Conservation (phyloP, 2,113 vertebrate genomes). For the Misgurnus anguillicaudatus region DNA sequence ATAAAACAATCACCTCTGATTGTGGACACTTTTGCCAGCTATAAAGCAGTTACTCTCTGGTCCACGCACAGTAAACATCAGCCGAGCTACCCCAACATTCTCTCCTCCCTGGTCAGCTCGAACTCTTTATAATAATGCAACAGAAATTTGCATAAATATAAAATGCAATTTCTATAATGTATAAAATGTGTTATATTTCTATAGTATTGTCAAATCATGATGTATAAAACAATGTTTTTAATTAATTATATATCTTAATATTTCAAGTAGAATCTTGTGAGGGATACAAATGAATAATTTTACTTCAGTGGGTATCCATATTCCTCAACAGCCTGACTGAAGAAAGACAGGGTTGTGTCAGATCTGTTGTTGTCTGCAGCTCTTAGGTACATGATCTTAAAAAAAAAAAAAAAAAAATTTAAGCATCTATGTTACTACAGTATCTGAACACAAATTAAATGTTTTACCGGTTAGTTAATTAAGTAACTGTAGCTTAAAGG, state of each 20-base stretch:
- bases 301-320: slow-evolving; percentile 36
- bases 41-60: slow-evolving; percentile 6
- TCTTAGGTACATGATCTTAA: slow-evolving; percentile 1
- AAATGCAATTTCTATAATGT: not conserved
- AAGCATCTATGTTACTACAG: not conserved
- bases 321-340: slow-evolving; percentile 38
- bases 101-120: slow-evolving; percentile 22
- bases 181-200: no score
- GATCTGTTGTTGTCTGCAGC: slow-evolving; percentile 31
- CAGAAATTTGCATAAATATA: no score
- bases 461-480: no score
- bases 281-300: not conserved
- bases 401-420: not conserved
- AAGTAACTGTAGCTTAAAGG: no score
- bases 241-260: no score
- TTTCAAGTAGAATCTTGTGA: no score
- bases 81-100: slow-evolving; percentile 3
- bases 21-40: no score
- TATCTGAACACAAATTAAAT: not conserved
- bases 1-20: not conserved
- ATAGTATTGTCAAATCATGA: no score
- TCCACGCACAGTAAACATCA: slow-evolving; percentile 25
- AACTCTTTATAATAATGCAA: not conserved
- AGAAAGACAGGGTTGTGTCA: slow-evolving; percentile 17
- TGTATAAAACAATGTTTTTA: no score